Conservation (phyloP, 2,888 invertebrate species). For the Epirrita christyi region DNA sequence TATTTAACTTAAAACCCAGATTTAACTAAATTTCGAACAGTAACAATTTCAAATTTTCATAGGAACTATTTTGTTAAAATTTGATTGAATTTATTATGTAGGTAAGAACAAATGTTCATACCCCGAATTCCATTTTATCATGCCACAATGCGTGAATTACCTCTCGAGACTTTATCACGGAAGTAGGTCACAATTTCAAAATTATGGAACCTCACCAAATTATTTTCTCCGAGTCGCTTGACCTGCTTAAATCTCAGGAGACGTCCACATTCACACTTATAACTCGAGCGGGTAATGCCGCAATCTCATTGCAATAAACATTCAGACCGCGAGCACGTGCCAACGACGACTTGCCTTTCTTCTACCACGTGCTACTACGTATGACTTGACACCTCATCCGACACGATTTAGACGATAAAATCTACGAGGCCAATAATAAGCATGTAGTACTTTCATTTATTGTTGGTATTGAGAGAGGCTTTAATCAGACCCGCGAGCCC, state of each 20-base stretch:
- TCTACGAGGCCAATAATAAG: neutral
- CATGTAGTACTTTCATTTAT: no score
- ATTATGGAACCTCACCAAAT: conserved; percentile 26
- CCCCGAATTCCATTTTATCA: neutral
- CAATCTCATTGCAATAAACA: conserved; percentile 77
- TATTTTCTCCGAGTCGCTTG: conserved; percentile 23
- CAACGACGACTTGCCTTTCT: conserved; percentile 56
- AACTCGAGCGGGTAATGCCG: conserved; percentile 63
- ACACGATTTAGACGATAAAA: conserved; percentile 14
- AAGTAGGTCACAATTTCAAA: conserved; percentile 14
- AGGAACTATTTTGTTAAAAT: no score
- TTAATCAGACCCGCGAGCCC: no score
- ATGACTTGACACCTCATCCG: conserved; percentile 15
- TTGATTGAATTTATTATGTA: no score
- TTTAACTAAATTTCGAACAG: no score
- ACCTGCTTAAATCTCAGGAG: conserved; percentile 46
- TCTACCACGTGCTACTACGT: conserved; percentile 17
- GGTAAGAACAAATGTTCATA: no score
- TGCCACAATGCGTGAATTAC: conserved; percentile 1
- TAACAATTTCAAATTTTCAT: no score
- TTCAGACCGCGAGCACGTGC: conserved; percentile 67
- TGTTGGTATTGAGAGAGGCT: no score
- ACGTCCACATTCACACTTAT: conserved; percentile 59
- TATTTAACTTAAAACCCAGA: no score
- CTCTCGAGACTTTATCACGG: neutral